A percentile compares a stretch with the other conserved stretches of the same genome.
These are phyloP conservation scores for Hippocampus guttulatus DNA, from an alignment of 2,113 vertebrate genomes.

Conservation along the genomic window DNA sequence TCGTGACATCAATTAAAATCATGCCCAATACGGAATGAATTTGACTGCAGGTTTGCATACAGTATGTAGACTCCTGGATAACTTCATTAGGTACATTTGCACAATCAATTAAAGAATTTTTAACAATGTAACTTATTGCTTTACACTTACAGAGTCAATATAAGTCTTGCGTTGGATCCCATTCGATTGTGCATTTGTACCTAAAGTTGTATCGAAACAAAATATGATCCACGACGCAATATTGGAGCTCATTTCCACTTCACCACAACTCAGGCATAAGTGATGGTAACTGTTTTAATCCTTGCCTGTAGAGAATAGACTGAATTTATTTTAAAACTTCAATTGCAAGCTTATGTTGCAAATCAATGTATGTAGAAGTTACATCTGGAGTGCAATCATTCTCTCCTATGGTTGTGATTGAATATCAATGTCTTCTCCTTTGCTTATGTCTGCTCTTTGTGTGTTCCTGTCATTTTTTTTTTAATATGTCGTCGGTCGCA, in stretches of 20 bases:
- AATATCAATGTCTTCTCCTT: slow-evolving; percentile 82
- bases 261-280: slow-evolving; percentile 72
- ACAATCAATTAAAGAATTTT: background rate
- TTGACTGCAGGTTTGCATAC: slow-evolving; percentile 55
- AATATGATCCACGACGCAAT: slow-evolving; percentile 41
- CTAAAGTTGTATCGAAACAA: background rate
- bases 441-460: slow-evolving; percentile 79
- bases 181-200: background rate
- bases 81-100: background rate
- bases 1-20: slow-evolving; percentile 16
- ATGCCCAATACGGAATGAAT: slow-evolving; percentile 14
- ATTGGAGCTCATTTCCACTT: slow-evolving; percentile 56
- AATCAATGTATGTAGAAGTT: slow-evolving; percentile 51
- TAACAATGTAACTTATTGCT: background rate
- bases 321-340: slow-evolving; percentile 22
- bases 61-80: slow-evolving; percentile 42
- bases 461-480: slow-evolving; percentile 71
- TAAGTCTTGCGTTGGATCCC: background rate
- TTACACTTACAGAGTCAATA: background rate
- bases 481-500: slow-evolving; percentile 79
- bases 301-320: slow-evolving; percentile 36
- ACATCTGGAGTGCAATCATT: slow-evolving; percentile 43
- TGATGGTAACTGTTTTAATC: slow-evolving; percentile 64
- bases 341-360: slow-evolving; percentile 45
- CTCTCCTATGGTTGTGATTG: slow-evolving; percentile 68